phyloP scores from a whole-genome alignment of 1,140 invertebrate genomes.

The Sycobia sp. region DNA sequence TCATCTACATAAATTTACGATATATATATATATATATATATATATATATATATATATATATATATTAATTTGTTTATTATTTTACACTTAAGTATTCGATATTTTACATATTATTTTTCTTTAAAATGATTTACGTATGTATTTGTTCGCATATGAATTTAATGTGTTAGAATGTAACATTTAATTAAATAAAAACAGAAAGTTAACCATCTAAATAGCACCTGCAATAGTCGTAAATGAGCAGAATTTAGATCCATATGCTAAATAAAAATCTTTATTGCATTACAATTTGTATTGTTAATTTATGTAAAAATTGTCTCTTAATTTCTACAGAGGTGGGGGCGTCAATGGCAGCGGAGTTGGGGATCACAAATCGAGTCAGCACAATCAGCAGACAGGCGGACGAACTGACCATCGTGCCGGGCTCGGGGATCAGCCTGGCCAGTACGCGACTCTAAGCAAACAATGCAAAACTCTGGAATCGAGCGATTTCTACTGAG shows the following conservation, averaged over 20 bases:
- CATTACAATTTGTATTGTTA: slow-evolving; percentile 20
- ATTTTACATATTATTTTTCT: too few relatives aligned
- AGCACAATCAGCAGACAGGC: slow-evolving; percentile 61
- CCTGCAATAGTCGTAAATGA: not conserved
- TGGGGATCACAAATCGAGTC: slow-evolving; percentile 59
- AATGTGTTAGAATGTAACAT: too few relatives aligned
- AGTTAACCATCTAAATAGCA: not conserved
- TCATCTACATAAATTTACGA: too few relatives aligned
- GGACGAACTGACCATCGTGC: slow-evolving; percentile 61
- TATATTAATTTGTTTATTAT: too few relatives aligned
- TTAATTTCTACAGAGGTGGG: slow-evolving; percentile 57
- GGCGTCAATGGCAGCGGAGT: slow-evolving; percentile 58
- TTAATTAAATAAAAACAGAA: too few relatives aligned
- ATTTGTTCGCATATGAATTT: too few relatives aligned
- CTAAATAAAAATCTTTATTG: not conserved
- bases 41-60: too few relatives aligned
- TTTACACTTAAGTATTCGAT: too few relatives aligned
- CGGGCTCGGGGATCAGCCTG: slow-evolving; percentile 64
- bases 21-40: too few relatives aligned
- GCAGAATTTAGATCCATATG: not conserved
- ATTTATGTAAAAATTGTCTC: slow-evolving; percentile 12
- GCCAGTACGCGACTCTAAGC: slow-evolving; percentile 88
- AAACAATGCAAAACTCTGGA: slow-evolving; percentile 95
- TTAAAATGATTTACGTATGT: too few relatives aligned
- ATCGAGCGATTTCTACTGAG: slow-evolving; percentile 93